Evolutionary conservation across 1,140 invertebrate genomes (phyloP), one percentile per base, ranked within the genome.

Genomic region (Drosophila santomea): DNA sequence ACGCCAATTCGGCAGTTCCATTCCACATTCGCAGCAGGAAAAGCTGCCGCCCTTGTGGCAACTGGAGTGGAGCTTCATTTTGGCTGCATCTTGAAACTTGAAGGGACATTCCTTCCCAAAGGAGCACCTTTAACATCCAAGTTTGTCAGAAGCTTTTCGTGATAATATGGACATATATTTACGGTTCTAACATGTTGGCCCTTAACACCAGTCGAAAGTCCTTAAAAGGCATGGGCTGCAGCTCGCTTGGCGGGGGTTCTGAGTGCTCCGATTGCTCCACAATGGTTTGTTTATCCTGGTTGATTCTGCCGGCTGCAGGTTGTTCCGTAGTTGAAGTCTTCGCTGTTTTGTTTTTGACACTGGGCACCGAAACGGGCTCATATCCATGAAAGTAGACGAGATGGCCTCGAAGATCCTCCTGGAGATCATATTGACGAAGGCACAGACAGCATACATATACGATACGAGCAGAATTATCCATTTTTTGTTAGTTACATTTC

Each of bases 1-100:
- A 11, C 94, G 91, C 96, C 96, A 96, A 57, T 94, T 93, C 0
- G 93, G 79, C 76, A 94, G 93, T 61, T 92, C 93, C 51, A 91
- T 63, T 15, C 93, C 92, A 62, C 94, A 95, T 44, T 94, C 82
- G 28, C 66, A 92, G 80, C 94, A 95, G 20, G 74, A 93, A 93
- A 81, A 94, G 93, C 50, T 84, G 15, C 11, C 45, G 0, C 56
- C 60, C 8, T 92, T 90, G 74, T 95, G 94, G 72, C 94, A 95
- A 17, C 91, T 80, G 1, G 83, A 78, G 67, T 95, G 94, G 56
- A 93, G 82, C 28, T 92, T 76, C 77, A 94, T 91, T 43, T 92
- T 92, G 3, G 93, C 90, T 3, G 90, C 80, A n/a, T 92, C 90
- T 52, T 92, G 90, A 72, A 95, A 95, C 76, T 94, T 93, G 28